Percentiles rank a stretch among this genome's conserved stretches.
Evolutionary conservation across 2,797 vertebrate genomes (phyloP).

Genomic region (Rachycentron canadum): DNA sequence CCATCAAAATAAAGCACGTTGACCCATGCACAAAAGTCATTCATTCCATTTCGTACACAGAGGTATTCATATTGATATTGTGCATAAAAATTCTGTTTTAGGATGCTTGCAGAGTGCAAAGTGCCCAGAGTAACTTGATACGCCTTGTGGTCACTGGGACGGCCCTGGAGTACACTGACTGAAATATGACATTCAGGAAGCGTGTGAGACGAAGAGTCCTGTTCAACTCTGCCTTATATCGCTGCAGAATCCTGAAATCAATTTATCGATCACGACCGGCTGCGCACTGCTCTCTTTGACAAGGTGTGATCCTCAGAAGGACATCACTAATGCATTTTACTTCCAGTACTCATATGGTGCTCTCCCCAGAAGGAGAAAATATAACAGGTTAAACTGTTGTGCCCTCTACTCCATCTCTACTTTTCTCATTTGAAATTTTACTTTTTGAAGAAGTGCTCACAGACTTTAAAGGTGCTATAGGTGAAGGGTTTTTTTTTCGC

Average conservation of each 20-base stretch:
- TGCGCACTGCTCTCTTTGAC: conserved; percentile 63
- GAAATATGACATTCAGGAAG: conserved; percentile 58
- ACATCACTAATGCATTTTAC: conserved; percentile 35
- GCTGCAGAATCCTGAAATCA: conserved; percentile 58
- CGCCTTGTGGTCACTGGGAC: conserved; percentile 25
- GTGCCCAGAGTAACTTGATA: conserved; percentile 12
- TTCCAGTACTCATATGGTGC: conserved; percentile 5
- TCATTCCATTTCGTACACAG: background rate
- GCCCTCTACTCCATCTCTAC: background rate
- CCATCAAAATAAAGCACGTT: background rate
- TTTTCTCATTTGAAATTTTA: background rate
- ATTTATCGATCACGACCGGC: conserved; percentile 63
- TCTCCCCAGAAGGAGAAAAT: background rate
- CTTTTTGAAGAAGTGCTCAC: background rate
- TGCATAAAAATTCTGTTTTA: background rate
- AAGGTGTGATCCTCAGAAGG: conserved; percentile 53
- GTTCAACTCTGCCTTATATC: conserved; percentile 41
- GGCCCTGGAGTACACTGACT: conserved; percentile 64
- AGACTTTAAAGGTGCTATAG: background rate
- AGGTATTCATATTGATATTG: background rate
- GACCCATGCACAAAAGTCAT: no score
- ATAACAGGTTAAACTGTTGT: background rate
- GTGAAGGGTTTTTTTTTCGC: no score
- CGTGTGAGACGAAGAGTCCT: conserved; percentile 43
- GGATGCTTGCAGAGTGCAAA: background rate